Evolutionary conservation across 1,140 invertebrate genomes (phyloP), one percentile per base, ranked within the genome.

Genomic region (Cydia splendana): DNA sequence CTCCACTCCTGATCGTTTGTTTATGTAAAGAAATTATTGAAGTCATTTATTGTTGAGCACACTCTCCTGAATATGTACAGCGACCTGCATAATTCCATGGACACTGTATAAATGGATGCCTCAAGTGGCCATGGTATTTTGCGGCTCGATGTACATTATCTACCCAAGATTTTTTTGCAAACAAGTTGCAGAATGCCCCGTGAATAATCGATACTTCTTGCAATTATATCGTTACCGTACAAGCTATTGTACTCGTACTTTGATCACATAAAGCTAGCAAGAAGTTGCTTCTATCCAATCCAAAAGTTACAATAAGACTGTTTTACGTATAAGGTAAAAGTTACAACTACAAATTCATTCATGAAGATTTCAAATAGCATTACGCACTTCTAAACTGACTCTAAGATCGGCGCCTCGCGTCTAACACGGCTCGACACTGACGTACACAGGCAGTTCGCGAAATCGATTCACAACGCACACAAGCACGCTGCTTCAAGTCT

Each of bases 391-490:
- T 80, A 84, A 78, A 76, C 20, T 45, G 42, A 77, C 76, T 30
- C 30, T 76, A 24, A 76, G 75, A 80, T 80, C 74, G 75, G 79
- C 75, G 80, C 78, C 81, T 82, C 77, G 67, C 75, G 79, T 81
- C 79, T 87, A 79, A 82, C 80, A 82, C 80, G 82, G 80, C 82
- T 81, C 81, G 78, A 86, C 81, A 87, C 87, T 88, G 87, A 90
- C 88, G 87, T 90, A 89, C 87, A 89, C 88, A 86, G 82, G 77
- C 88, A 86, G 82, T 78, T 79, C 79, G 86, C 77, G 80, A 79
- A 91, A 93, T 91, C 91, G 87, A 93, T 93, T 91, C 79, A 79
- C 82, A 79, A 89, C 91, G 73, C 90, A 91, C 91, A 91, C 90
- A 88, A 74, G 76, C 81, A 83, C 13, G 77, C 81, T 34, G 4